Conservation (phyloP, 1,140 invertebrate species). For the Onthophagus taurus region DNA sequence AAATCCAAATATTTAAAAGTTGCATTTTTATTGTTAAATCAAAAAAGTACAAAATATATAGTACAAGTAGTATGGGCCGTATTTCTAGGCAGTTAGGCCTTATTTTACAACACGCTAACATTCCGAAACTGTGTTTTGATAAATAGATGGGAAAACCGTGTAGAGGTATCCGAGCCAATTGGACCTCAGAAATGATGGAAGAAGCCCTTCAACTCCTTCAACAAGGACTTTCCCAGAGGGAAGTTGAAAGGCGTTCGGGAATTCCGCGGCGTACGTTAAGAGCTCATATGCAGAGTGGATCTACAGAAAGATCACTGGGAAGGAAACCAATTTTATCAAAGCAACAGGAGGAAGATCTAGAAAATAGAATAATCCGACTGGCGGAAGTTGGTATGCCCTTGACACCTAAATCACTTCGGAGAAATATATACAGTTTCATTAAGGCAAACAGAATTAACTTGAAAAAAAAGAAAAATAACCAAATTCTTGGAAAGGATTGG, state of each 20-base stretch:
- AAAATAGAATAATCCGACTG: constrained; percentile 3
- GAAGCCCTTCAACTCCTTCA: neutral
- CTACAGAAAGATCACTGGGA: constrained; percentile 1
- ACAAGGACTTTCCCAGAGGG: constrained; percentile 1
- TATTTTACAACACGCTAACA: too few relatives aligned
- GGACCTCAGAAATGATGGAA: constrained; percentile 7
- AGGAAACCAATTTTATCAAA: neutral
- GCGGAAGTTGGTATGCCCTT: constrained; percentile 3
- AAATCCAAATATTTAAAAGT: too few relatives aligned
- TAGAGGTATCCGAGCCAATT: constrained; percentile 3
- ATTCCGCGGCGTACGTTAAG: constrained; percentile 10
- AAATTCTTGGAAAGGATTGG: constrained; percentile 24
- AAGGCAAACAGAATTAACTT: neutral
- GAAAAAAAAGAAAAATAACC: constrained; percentile 1
- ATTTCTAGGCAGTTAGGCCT: too few relatives aligned
- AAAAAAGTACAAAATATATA: too few relatives aligned
- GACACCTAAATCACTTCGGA: constrained; percentile 7
- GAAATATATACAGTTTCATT: constrained; percentile 3
- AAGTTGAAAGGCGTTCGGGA: constrained; percentile 4
- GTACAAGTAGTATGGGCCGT: too few relatives aligned
- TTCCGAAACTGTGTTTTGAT: too few relatives aligned
- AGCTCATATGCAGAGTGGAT: constrained; percentile 2
- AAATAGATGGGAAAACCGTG: neutral
- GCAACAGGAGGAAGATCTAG: constrained; percentile 5
- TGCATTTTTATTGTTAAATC: too few relatives aligned